Conservation (phyloP, 1,140 invertebrate genomes). For the Philotrypesis tridentata region DNA sequence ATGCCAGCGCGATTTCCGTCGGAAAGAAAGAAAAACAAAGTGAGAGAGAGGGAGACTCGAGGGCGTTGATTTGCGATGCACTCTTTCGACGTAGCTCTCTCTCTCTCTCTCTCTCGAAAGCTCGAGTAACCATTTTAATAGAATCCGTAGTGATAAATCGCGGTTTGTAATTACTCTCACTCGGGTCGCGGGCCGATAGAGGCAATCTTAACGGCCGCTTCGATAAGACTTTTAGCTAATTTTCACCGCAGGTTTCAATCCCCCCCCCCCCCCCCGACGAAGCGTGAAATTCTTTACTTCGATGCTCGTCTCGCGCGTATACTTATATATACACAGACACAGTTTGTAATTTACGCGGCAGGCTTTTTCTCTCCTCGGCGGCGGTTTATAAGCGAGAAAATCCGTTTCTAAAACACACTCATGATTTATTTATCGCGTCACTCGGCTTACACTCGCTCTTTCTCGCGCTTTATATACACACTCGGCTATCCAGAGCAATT, state of each 20-base stretch:
- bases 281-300: not conserved
- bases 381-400: not conserved
- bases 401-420: not conserved
- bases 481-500: not conserved
- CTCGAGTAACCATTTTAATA: conserved; percentile 14
- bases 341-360: not conserved
- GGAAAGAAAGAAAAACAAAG: conserved; percentile 4
- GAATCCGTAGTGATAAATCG: conserved; percentile 23
- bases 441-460: no score
- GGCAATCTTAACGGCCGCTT: conserved; percentile 7
- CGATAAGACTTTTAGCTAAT: conserved; percentile 10
- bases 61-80: conserved; percentile 35
- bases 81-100: conserved; percentile 1
- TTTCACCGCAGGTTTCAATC: not conserved
- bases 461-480: no score
- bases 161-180: conserved; percentile 7
- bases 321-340: no score
- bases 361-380: not conserved
- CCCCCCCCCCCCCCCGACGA: no score
- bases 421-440: not conserved
- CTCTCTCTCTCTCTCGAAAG: not conserved
- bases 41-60: not conserved
- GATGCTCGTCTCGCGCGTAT: not conserved
- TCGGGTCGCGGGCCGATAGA: not conserved
- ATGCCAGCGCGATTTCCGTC: conserved; percentile 13